Conservation (phyloP, 1,140 invertebrate species). For the Sesamia nonagrioides region DNA sequence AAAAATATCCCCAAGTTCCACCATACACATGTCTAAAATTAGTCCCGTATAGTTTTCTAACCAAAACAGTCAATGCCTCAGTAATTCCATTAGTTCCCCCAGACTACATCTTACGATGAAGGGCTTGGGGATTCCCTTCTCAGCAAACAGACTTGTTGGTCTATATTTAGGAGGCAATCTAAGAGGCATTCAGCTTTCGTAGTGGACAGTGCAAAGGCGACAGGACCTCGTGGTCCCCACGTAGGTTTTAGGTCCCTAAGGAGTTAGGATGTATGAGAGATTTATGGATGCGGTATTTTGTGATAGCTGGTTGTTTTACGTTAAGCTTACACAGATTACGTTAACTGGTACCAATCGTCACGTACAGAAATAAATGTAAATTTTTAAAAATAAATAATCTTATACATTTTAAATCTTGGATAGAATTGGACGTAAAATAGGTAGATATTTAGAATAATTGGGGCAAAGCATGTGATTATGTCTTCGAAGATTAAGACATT, state of each 20-base stretch:
- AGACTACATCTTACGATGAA: conserved; percentile 36
- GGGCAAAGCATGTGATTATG: no score
- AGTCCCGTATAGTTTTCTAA: background rate
- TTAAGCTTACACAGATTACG: no score
- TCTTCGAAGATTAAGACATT: no score
- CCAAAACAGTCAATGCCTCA: conserved; percentile 45
- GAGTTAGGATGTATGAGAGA: conserved; percentile 54
- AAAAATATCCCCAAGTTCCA: background rate
- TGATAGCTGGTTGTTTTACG: background rate
- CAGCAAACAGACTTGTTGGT: conserved; percentile 81
- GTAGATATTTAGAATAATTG: no score
- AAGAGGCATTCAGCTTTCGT: conserved; percentile 80
- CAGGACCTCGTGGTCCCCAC: conserved; percentile 56
- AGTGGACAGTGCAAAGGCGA: conserved; percentile 69
- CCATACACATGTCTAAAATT: background rate
- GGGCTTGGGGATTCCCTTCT: conserved; percentile 78
- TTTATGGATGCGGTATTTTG: conserved; percentile 57
- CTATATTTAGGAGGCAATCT: conserved; percentile 86
- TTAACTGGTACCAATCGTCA: no score
- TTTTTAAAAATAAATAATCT: no score
- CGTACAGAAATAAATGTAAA: no score
- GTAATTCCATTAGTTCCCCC: conserved; percentile 77
- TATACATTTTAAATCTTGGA: no score
- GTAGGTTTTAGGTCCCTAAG: conserved; percentile 77
- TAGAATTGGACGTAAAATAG: no score